Base-by-base conservation (phyloP, 1,140 invertebrate species). In the Dolichoris vasculosae region DNA sequence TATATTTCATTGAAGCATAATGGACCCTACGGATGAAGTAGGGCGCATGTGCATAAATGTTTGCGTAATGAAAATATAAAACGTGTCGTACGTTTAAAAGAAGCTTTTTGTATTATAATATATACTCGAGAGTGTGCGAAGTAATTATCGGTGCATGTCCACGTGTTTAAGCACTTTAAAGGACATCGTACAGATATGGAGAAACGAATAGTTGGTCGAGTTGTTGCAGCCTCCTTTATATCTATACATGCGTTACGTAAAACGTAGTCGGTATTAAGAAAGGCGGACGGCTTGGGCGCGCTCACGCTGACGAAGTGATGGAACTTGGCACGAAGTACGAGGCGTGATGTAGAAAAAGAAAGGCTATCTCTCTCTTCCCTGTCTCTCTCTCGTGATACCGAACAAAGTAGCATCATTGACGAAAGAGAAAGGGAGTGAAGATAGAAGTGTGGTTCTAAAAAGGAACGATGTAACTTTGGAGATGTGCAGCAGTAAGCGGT, bases 251-350 rank as follows among this genome's bases (percentile, higher is more conserved):
- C 8, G 38, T 84, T 78, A 78, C 82, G 75, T 78, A 84, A 84
- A 78, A 23, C 38, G 40, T 20, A 11, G 43, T 75, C 26, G 75
- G 59, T 63, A 67, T 64, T 76, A 84, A 84, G 75, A 84, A 84
- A 84, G 82, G 73, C 69, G 30, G 26, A 32, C 30, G 30, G 78
- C 23, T 35, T 32, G n/a, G 32, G 48, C 51, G 67, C 35, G 20
- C 32, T 17, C 17, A 80, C 38, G 26, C 55, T 73, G 59, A 78
- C 55, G 59, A 84, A 73, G 51, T 51, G 73, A 64, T 78, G 82
- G 59, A 78, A 64, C 71, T 15, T 1, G n/a, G 63, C 38, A 48
- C 63, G n/a, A 81, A 48, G 40, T 35, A 11, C 26, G 9, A 59
- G 23, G 23, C 69, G 13, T 1, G 71, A 20, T n/a, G 43, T 11